Evolutionary conservation across 1,140 invertebrate genomes (phyloP), one percentile per base, ranked within the genome.

Genomic region (Pseudoatta argentina): DNA sequence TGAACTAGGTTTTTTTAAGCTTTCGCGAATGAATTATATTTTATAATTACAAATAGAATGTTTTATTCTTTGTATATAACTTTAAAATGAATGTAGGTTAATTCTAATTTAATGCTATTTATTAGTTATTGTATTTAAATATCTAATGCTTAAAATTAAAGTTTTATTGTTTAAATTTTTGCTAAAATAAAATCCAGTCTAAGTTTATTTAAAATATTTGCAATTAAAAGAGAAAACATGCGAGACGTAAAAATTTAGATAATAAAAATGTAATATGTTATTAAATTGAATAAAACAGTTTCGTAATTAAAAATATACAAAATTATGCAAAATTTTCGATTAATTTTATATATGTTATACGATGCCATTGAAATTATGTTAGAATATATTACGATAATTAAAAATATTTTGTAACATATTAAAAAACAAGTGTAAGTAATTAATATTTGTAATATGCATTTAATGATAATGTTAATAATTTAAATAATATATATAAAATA

Each of bases 221-320:
- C 30, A 39, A 44, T 75, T 75, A 44, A 18, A 16, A 21, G 12
- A 51, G 1, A 53, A 21, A 16, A 27, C 10, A 16, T 14, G 18
- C 6, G 18, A 10, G 10, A 0, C 4, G 24, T 44, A 10, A 8
- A n/a, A 30, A 7, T 78, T 66, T 44, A 44, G 39, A 34, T 12
- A 3, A 48, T 30, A 44, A 51, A 66, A 64, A 48, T 27, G 2
- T 57, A 34, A 59, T 18, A 24, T 51, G 8, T 78, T 64, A 75
- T n/a, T 64, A 48, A 64, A 78, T 48, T 30, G n/a, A 78, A 16
- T 34, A 53, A 79, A 39, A 77, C 6, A 27, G 10, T 63, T 39
- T 0, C 7, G 18, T 77, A 64, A 77, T 77, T 77, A 48, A 63
- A 76, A 77, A 66, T 64, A 8, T 48, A 21, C 59, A 64, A 24